phyloP scores from a whole-genome alignment of 2,888 invertebrate genomes.

The Periphyllus acericola region DNA sequence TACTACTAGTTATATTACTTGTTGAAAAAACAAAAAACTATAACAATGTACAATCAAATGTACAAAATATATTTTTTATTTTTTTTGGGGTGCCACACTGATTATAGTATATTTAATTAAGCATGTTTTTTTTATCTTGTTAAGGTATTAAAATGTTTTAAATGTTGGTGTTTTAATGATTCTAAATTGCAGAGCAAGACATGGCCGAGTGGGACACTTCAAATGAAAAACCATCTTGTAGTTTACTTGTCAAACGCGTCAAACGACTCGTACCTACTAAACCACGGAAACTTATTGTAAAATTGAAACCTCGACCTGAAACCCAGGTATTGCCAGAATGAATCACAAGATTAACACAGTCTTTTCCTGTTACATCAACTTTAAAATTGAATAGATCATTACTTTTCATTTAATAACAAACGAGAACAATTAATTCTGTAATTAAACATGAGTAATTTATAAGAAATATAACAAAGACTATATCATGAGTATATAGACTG shows the following conservation, averaged over 20 bases:
- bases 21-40: too few relatives aligned
- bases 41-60: too few relatives aligned
- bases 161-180: background rate
- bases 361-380: background rate
- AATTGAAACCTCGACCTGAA: background rate
- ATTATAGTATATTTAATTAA: too few relatives aligned
- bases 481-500: too few relatives aligned
- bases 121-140: background rate
- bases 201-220: background rate
- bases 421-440: slow-evolving; percentile 6
- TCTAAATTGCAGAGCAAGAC: background rate
- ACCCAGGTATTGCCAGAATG: background rate
- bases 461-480: too few relatives aligned
- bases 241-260: background rate
- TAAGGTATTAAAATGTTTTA: background rate
- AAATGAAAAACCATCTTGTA: background rate
- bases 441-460: background rate
- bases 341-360: background rate
- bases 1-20: too few relatives aligned
- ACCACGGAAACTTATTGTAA: background rate
- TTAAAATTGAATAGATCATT: slow-evolving; percentile 10
- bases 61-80: too few relatives aligned
- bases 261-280: too few relatives aligned
- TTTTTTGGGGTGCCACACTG: too few relatives aligned
- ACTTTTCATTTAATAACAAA: background rate